These are phyloP conservation scores for Cheilosia soror DNA, from an alignment of 2,888 invertebrate genomes.

Conservation along the genomic window DNA sequence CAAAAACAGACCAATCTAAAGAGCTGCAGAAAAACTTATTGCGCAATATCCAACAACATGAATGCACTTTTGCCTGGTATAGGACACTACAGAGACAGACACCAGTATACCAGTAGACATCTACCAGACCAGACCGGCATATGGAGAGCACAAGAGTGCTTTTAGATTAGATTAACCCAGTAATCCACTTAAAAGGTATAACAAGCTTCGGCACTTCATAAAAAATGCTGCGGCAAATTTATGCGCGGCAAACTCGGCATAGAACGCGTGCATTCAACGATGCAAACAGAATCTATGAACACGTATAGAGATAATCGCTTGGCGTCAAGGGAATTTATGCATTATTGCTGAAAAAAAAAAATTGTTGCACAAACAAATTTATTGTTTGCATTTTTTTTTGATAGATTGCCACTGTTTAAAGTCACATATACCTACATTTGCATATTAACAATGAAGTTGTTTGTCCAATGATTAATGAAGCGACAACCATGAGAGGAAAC, in stretches of 20 bases:
- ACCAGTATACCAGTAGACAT: constrained; percentile 36
- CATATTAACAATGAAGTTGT: constrained; percentile 59
- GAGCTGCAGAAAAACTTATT: constrained; percentile 33
- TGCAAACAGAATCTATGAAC: constrained; percentile 1
- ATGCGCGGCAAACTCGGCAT: constrained; percentile 1
- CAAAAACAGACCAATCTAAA: constrained; percentile 1
- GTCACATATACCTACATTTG: constrained; percentile 9
- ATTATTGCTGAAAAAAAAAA: not conserved
- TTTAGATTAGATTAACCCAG: constrained; percentile 61
- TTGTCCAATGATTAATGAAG: constrained; percentile 35
- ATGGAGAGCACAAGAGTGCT: constrained; percentile 10
- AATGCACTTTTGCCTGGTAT: not conserved
- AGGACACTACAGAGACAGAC: not conserved
- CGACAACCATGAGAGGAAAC: too few relatives aligned
- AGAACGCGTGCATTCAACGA: constrained; percentile 40
- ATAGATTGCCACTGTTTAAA: constrained; percentile 63
- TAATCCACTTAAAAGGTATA: constrained; percentile 65
- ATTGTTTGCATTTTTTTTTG: constrained; percentile 42
- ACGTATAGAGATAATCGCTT: not conserved
- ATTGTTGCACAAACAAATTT: constrained; percentile 31
- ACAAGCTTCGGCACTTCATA: constrained; percentile 70
- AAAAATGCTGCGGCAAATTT: constrained; percentile 28
- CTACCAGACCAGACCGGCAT: constrained; percentile 47
- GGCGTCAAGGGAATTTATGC: constrained; percentile 9
- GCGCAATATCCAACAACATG: constrained; percentile 60